phyloP scores from a whole-genome alignment of 2,797 vertebrate species.

The Enteromius mattozi region DNA sequence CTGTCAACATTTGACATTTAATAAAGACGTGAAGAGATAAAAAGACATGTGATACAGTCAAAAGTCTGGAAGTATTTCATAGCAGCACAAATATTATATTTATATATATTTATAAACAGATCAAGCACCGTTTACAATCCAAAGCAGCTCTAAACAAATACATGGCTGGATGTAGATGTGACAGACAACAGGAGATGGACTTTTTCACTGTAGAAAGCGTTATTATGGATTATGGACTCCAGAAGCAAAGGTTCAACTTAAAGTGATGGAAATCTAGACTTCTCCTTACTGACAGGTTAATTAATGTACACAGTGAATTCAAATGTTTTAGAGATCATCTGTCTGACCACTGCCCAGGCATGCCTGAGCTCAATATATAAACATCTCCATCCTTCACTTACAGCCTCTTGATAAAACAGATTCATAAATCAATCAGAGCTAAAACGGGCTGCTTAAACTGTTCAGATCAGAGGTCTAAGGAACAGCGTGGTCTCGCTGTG shows the following conservation, averaged over 20 bases:
- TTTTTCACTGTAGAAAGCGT: too few species aligned
- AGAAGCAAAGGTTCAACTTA: too few species aligned
- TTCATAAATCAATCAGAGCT: background rate
- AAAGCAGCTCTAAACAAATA: background rate
- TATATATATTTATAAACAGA: background rate
- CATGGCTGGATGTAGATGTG: background rate
- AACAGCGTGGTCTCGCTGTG: background rate
- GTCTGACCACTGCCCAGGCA: background rate
- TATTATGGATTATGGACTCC: background rate
- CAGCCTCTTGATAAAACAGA: background rate
- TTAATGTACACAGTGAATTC: background rate
- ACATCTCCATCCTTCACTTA: background rate
- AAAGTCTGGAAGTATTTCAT: background rate
- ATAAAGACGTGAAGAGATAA: background rate
- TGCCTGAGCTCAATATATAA: background rate
- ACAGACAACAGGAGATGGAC: background rate
- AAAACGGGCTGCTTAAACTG: background rate
- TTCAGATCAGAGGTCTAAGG: background rate
- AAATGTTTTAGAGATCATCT: background rate
- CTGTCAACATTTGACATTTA: background rate
- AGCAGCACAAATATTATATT: background rate
- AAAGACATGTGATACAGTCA: background rate
- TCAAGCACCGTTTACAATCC: background rate
- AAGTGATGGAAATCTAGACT: background rate
- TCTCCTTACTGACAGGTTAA: background rate